Evolutionary conservation across 2,797 vertebrate genomes (phyloP), one percentile per base, ranked within the genome.

Genomic region (Poeciliopsis infans): DNA sequence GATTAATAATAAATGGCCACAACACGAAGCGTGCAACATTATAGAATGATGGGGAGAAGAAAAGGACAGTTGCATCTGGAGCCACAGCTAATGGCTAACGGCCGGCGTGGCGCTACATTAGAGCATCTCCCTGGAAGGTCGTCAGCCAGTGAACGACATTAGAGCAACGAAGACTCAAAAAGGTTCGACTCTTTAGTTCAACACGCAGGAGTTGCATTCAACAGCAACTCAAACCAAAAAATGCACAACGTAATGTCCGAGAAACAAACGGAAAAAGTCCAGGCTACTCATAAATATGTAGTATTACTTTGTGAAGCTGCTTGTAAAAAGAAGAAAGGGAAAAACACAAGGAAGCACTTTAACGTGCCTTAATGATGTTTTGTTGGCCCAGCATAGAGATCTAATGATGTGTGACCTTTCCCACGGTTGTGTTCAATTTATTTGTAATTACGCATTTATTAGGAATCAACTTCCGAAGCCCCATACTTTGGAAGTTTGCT

Each of bases 381-480:
- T 84, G 57, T 43, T 64, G 57, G 46, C 33, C 7, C 3, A 0
- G 36, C 33, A 70, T 77, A 64, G 80, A 84, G 80, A 76, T 74
- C 25, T 75, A 88, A 82, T 5, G 53, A 12, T 2, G 25, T 31
- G 39, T 73, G 79, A 82, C 66, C 59, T 76, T 82, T 41, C 75
- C 43, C 36, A 39, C 64, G 39, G 75, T 28, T 12, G 20, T 28
- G 73, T n/a, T 70, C 55, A 66, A 51, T 89, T 82, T 81, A 75
- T 90, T 87, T 61, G 78, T 86, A 85, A 93, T 93, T 71, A 91
- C 79, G 72, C 75, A 39, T 85, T 89, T 86, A 91, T 75, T 85
- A 83, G 80, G 72, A 55, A 83, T 82, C 74, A 79, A 15, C 76
- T 74, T 81, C 79, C 76, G 28, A 77, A 86, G 74, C 25, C 77